Evolutionary conservation across 1,140 invertebrate species (phyloP).

Genomic region (Eurosta solidaginis): DNA sequence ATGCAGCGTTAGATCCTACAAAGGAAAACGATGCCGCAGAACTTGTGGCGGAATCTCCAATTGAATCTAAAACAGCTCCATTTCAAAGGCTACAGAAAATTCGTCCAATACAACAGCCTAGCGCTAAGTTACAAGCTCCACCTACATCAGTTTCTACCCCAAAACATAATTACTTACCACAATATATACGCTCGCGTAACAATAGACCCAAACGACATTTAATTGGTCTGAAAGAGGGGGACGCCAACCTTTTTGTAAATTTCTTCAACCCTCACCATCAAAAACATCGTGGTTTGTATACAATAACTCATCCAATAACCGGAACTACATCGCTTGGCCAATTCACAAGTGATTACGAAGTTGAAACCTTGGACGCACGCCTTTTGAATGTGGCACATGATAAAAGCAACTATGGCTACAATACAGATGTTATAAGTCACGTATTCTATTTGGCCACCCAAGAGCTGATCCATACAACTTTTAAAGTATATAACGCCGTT

Average conservation of each 20-base stretch:
- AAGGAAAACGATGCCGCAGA: slow-evolving; percentile 47
- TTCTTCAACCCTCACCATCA: slow-evolving; percentile 46
- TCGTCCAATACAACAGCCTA: slow-evolving; percentile 46
- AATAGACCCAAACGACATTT: slow-evolving; percentile 48
- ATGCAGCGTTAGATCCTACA: slow-evolving; percentile 37
- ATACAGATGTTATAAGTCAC: slow-evolving; percentile 55
- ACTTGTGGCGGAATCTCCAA: slow-evolving; percentile 49
- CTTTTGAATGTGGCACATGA: slow-evolving; percentile 36
- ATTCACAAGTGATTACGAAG: slow-evolving; percentile 46
- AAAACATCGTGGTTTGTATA: slow-evolving; percentile 34
- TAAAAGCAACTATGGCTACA: slow-evolving; percentile 51
- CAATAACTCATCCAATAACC: neutral
- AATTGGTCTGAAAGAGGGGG: slow-evolving; percentile 48
- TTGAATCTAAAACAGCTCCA: slow-evolving; percentile 49
- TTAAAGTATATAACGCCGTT: slow-evolving; percentile 73
- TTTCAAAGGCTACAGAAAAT: slow-evolving; percentile 52
- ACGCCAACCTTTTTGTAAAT: slow-evolving; percentile 50
- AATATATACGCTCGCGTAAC: slow-evolving; percentile 34
- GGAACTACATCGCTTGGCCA: slow-evolving; percentile 36
- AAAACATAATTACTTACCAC: slow-evolving; percentile 28
- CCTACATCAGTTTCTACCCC: slow-evolving; percentile 32
- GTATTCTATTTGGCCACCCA: slow-evolving; percentile 54
- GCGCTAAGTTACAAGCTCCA: slow-evolving; percentile 50
- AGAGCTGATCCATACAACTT: slow-evolving; percentile 61
- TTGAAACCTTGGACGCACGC: slow-evolving; percentile 41